phyloP scores from a whole-genome alignment of 1,140 invertebrate genomes.

The Apis florea region DNA sequence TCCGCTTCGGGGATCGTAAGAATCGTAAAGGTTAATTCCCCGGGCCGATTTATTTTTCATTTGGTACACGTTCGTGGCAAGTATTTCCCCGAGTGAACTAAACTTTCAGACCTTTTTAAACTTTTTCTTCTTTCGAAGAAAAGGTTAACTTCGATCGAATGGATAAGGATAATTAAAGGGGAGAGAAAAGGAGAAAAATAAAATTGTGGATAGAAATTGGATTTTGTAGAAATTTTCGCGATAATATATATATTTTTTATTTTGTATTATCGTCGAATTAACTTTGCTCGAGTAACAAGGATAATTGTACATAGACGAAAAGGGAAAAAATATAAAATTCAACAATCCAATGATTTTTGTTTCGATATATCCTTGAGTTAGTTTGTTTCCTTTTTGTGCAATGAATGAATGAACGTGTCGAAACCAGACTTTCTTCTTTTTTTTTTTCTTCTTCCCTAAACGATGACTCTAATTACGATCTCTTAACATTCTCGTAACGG shows the following conservation, averaged over 20 bases:
- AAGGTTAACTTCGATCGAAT: neutral
- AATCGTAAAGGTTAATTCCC: conserved; percentile 31
- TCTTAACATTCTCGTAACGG: neutral
- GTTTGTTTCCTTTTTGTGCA: too few species aligned
- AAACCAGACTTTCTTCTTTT: neutral
- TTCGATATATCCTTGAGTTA: too few species aligned
- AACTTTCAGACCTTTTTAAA: conserved; percentile 3
- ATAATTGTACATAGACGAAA: too few species aligned
- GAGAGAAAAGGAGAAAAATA: too few species aligned
- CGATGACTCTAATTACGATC: conserved; percentile 18
- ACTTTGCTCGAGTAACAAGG: neutral
- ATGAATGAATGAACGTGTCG: too few species aligned
- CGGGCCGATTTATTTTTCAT: conserved; percentile 21
- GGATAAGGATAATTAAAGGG: neutral
- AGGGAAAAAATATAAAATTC: too few species aligned
- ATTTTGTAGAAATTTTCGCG: too few species aligned
- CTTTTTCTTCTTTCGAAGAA: neutral
- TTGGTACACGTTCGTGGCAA: conserved; percentile 8
- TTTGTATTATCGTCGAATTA: neutral
- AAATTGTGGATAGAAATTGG: too few species aligned
- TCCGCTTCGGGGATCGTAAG: neutral
- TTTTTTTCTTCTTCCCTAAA: too few species aligned
- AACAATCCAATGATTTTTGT: too few species aligned
- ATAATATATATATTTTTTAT: neutral
- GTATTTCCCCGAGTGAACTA: neutral